Percentiles rank a stretch among this genome's conserved stretches.
Conservation (phyloP, 2,888 invertebrate genomes). For the Drosophila maculinotata region DNA sequence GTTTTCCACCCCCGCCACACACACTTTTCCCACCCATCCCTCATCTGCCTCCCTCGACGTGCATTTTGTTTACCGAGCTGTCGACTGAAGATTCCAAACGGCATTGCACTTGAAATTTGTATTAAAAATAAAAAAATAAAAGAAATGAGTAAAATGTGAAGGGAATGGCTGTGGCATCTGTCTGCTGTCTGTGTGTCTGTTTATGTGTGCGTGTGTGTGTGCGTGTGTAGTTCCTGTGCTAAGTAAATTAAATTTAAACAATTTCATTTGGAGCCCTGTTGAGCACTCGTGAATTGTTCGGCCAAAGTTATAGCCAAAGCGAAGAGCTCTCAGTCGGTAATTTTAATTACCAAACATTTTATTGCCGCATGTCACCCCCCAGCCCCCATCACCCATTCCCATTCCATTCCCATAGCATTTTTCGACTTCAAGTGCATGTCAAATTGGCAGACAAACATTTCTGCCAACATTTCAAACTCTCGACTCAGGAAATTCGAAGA, state of each 20-base stretch:
- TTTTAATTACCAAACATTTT: slow-evolving; percentile 12
- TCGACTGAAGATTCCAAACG: slow-evolving; percentile 44
- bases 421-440: slow-evolving; percentile 17
- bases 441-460: slow-evolving; percentile 40
- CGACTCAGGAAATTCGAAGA: background rate
- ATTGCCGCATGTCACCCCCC: too few species aligned
- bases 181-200: background rate
- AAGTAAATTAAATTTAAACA: slow-evolving; percentile 51
- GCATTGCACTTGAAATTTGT: slow-evolving; percentile 73
- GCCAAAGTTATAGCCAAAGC: slow-evolving; percentile 7
- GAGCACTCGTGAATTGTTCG: background rate
- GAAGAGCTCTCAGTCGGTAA: slow-evolving; percentile 3
- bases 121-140: slow-evolving; percentile 4
- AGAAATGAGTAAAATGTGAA: background rate
- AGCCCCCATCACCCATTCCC: too few species aligned
- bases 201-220: background rate
- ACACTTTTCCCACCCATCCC: background rate
- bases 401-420: background rate
- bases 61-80: slow-evolving; percentile 46
- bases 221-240: slow-evolving; percentile 1
- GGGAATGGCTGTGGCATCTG: background rate
- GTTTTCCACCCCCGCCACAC: slow-evolving; percentile 37
- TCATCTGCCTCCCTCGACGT: background rate
- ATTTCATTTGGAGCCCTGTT: slow-evolving; percentile 22
- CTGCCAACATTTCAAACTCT: background rate